Evolutionary conservation across 2,113 vertebrate genomes (phyloP).

Genomic region (Vireo altiloquus): DNA sequence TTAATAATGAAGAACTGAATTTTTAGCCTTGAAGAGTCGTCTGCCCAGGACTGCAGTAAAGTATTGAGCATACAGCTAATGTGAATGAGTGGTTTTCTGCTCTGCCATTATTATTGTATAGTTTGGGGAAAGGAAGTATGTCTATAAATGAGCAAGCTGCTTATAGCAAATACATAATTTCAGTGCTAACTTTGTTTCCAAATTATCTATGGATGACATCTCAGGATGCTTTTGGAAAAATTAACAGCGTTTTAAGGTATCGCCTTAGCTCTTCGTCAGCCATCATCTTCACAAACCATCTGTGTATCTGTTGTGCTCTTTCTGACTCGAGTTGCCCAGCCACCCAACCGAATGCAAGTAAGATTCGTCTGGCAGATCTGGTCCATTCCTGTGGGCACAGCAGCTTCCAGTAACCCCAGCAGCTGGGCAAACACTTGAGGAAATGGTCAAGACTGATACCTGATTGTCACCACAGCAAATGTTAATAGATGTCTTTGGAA

Average conservation of each 20-base stretch:
- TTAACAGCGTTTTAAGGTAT: neutral
- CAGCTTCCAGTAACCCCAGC: neutral
- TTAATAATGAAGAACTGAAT: constrained; percentile 22
- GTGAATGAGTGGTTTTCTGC: neutral
- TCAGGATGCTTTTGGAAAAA: neutral
- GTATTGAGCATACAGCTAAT: neutral
- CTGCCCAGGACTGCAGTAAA: neutral
- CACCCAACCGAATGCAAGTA: neutral
- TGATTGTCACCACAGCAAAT: neutral
- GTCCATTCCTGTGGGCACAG: neutral
- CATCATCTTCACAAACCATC: no score
- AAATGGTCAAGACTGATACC: neutral
- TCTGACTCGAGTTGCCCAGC: neutral
- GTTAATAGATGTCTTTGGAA: neutral
- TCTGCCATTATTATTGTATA: neutral
- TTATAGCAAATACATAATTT: neutral
- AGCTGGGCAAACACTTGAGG: neutral
- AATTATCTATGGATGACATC: neutral
- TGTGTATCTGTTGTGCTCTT: neutral
- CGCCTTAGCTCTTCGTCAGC: neutral
- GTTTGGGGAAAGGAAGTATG: neutral
- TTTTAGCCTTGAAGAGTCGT: neutral
- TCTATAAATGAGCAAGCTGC: neutral
- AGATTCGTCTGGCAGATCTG: neutral
- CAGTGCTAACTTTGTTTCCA: neutral